These are phyloP conservation scores for Sitophilus oryzae DNA, from an alignment of 1,140 invertebrate genomes.

Conservation along the genomic window DNA sequence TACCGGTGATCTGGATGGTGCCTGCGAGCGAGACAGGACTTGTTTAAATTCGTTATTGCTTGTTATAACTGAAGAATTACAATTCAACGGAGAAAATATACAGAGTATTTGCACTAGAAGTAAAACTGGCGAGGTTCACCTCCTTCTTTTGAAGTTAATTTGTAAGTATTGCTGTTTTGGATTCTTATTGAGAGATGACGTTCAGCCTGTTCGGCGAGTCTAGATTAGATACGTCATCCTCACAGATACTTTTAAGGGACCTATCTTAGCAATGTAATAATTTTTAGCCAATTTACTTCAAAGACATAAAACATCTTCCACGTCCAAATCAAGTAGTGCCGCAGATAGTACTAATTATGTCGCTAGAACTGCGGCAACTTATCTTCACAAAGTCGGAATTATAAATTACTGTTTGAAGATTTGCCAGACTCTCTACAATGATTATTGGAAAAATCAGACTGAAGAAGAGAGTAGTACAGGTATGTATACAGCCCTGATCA, in stretches of 20 bases:
- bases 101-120: conserved; percentile 54
- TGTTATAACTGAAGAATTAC: conserved; percentile 69
- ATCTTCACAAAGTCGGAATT: conserved; percentile 70
- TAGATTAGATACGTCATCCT: no score
- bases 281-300: conserved; percentile 27
- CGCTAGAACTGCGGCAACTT: conserved; percentile 68
- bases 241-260: no score
- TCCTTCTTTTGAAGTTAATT: conserved; percentile 79
- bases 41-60: conserved; percentile 71
- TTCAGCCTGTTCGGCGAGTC: no score
- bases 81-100: conserved; percentile 59
- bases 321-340: conserved; percentile 49
- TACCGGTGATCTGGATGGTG: conserved; percentile 81
- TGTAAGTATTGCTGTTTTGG: conserved; percentile 69
- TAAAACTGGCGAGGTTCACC: conserved; percentile 71
- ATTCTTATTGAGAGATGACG: conserved; percentile 36
- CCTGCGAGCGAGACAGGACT: conserved; percentile 70
- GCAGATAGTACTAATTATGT: conserved; percentile 63
- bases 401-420: conserved; percentile 78
- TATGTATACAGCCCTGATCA: no score
- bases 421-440: conserved; percentile 71
- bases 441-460: conserved; percentile 60
- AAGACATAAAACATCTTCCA: conserved; percentile 34
- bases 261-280: no score
- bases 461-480: conserved; percentile 37